These are phyloP conservation scores for Paramormyrops hopkinsi DNA, from an alignment of 2,797 vertebrate species.

Conservation along the genomic window DNA sequence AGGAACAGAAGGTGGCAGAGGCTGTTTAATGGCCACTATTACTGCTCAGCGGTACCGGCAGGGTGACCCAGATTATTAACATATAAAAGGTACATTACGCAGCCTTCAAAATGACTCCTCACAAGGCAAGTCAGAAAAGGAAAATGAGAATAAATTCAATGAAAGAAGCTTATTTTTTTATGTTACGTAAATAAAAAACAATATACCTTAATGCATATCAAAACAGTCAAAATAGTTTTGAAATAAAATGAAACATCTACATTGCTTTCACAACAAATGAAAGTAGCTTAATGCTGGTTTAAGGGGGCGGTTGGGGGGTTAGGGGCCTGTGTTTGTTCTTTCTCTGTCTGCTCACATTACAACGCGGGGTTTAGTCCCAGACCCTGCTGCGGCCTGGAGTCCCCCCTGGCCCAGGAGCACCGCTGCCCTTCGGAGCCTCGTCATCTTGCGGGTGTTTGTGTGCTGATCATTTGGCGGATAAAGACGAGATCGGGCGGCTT, in stretches of 20 bases:
- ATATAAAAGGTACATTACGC: not conserved
- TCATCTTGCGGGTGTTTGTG: not conserved
- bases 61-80: not conserved
- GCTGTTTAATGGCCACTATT: constrained; percentile 24
- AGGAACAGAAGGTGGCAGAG: not conserved
- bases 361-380: not conserved
- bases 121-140: not conserved
- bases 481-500: not conserved
- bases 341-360: not conserved
- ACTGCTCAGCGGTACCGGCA: not conserved
- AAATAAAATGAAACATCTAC: not conserved
- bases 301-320: not conserved
- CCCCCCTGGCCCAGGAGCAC: not conserved
- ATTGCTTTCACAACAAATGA: not conserved
- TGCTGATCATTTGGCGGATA: not conserved
- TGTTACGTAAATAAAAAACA: not conserved
- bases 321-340: not conserved
- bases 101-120: not conserved
- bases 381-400: not conserved
- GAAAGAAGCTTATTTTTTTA: not conserved
- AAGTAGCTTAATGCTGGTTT: not conserved
- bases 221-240: not conserved
- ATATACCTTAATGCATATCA: not conserved
- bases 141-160: not conserved
- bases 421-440: not conserved